Conservation (phyloP, 2,113 vertebrate species). For the Tachuris rubrigastra region DNA sequence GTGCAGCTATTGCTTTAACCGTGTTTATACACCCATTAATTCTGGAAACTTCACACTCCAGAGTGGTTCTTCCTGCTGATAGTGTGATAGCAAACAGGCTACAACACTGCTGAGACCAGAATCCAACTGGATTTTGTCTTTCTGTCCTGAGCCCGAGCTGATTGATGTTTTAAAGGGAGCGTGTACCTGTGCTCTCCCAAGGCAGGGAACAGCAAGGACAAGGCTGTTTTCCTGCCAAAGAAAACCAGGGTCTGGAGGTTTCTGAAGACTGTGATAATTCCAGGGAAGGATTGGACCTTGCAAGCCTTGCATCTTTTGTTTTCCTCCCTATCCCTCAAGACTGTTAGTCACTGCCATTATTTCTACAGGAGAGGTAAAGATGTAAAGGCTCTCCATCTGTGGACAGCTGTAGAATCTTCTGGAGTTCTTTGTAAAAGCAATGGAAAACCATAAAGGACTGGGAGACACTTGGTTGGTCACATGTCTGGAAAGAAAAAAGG, state of each 20-base stretch:
- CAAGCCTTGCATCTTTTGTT: neutral
- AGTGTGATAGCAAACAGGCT: neutral
- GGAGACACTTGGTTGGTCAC: neutral
- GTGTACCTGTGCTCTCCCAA: neutral
- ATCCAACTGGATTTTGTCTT: neutral
- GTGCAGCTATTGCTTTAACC: neutral
- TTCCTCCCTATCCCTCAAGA: accelerated
- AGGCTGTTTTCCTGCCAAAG: neutral
- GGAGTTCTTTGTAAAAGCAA: neutral
- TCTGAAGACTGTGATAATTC: neutral
- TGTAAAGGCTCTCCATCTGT: neutral
- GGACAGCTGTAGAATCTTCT: neutral
- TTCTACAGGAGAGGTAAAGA: neutral
- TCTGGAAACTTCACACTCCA: neutral
- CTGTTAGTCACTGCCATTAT: neutral
- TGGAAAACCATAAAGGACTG: neutral
- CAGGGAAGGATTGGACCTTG: neutral
- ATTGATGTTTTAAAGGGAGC: neutral
- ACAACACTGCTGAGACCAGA: neutral
- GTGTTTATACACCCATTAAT: neutral
- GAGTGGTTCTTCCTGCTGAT: neutral
- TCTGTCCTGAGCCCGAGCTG: neutral
- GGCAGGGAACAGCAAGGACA: neutral
- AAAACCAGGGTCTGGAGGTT: neutral
- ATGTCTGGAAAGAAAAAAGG: neutral